These are phyloP conservation scores for Rhadinocentrus ornatus DNA, from an alignment of 2,797 vertebrate species.

Conservation along the genomic window DNA sequence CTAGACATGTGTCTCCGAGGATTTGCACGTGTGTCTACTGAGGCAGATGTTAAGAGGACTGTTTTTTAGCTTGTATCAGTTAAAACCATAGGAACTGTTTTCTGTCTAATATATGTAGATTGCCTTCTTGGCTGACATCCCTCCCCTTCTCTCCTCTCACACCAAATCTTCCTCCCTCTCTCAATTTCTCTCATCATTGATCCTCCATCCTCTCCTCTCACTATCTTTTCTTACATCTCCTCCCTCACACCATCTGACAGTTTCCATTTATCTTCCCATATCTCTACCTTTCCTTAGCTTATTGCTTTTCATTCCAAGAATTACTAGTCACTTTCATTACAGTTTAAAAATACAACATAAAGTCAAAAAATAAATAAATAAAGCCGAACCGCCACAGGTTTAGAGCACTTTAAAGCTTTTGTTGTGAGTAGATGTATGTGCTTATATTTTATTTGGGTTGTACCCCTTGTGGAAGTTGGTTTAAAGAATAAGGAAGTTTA, in stretches of 20 bases:
- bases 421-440: background rate
- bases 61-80: slow-evolving; percentile 58
- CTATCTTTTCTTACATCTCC: slow-evolving; percentile 66
- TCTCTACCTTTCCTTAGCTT: slow-evolving; percentile 61
- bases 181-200: slow-evolving; percentile 73
- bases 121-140: slow-evolving; percentile 66
- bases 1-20: slow-evolving; percentile 19
- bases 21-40: slow-evolving; percentile 33
- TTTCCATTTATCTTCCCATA: slow-evolving; percentile 71
- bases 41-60: slow-evolving; percentile 35
- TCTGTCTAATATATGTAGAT: slow-evolving; percentile 66
- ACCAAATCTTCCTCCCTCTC: slow-evolving; percentile 56
- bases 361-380: background rate
- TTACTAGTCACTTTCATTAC: slow-evolving; percentile 46
- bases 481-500: slow-evolving; percentile 6
- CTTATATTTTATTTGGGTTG: slow-evolving; percentile 13
- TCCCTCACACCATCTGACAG: slow-evolving; percentile 79
- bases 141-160: slow-evolving; percentile 47
- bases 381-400: background rate
- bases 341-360: slow-evolving; percentile 33
- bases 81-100: slow-evolving; percentile 59
- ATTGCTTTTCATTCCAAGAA: slow-evolving; percentile 54
- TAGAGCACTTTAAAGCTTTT: background rate
- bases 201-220: slow-evolving; percentile 58
- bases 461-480: slow-evolving; percentile 13